Evolutionary conservation across 1,140 invertebrate genomes (phyloP).

Genomic region (Leucophenga varia): DNA sequence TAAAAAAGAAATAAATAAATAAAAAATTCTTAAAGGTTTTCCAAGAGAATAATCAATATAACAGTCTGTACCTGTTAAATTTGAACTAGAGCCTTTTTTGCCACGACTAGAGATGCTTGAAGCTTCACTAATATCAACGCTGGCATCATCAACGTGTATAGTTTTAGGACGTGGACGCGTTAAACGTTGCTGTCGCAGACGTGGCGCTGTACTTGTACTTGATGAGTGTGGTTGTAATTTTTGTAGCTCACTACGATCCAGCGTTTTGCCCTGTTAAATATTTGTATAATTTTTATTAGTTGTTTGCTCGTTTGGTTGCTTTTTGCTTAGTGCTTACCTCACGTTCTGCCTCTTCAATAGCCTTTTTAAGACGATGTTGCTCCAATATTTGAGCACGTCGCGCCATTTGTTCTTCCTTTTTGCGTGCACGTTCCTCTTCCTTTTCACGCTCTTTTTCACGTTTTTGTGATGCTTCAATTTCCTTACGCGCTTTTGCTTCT

Average conservation of each 20-base stretch:
- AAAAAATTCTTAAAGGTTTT: conserved; percentile 2
- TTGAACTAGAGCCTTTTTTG: conserved; percentile 79
- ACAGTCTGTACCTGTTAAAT: conserved; percentile 81
- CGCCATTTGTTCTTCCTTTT: conserved; percentile 88
- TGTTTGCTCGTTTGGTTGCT: not conserved
- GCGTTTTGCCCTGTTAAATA: conserved; percentile 66
- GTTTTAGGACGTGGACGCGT: conserved; percentile 78
- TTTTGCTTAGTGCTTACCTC: conserved; percentile 62
- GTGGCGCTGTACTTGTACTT: conserved; percentile 57
- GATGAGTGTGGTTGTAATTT: conserved; percentile 41
- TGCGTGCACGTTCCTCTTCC: conserved; percentile 79
- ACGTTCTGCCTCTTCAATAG: conserved; percentile 86
- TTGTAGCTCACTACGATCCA: conserved; percentile 71
- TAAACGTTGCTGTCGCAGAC: conserved; percentile 62
- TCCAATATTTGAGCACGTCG: conserved; percentile 86
- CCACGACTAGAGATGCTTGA: conserved; percentile 71
- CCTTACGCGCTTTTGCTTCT: conserved; percentile 79
- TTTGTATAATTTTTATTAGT: not conserved
- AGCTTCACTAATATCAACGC: conserved; percentile 73
- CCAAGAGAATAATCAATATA: too few relatives aligned
- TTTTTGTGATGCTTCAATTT: conserved; percentile 78
- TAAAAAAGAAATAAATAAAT: conserved; percentile 14
- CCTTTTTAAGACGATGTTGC: conserved; percentile 93
- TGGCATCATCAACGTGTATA: conserved; percentile 79
- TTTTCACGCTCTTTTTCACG: conserved; percentile 79